A percentile compares a stretch with the other conserved stretches of the same genome.
Evolutionary conservation across 2,113 vertebrate genomes (phyloP).

Genomic region (Chaetura pelagica): DNA sequence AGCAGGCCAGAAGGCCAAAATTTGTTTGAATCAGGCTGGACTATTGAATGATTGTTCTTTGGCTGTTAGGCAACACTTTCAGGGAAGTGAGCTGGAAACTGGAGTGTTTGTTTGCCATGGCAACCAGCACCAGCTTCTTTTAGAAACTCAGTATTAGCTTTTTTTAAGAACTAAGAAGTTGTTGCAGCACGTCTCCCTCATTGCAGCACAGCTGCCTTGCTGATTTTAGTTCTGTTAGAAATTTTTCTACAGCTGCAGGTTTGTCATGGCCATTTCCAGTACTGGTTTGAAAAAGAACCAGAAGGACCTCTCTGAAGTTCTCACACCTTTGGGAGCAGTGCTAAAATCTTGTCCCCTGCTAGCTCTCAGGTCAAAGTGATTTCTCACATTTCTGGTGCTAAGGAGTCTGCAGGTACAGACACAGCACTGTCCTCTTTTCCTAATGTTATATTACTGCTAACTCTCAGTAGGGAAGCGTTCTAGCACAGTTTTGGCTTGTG

Average conservation of each 20-base stretch:
- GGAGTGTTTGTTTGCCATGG: background rate
- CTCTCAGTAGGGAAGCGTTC: background rate
- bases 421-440: rapidly evolving
- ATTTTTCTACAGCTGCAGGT: background rate
- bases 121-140: background rate
- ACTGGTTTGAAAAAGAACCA: background rate
- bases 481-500: background rate
- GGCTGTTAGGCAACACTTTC: background rate
- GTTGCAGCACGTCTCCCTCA: background rate
- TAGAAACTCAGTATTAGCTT: background rate
- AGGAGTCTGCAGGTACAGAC: background rate
- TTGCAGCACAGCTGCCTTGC: background rate
- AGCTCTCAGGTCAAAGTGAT: background rate
- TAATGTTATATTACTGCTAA: background rate
- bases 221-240: background rate
- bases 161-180: background rate
- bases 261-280: background rate
- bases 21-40: background rate
- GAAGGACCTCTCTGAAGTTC: background rate
- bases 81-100: background rate
- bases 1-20: background rate
- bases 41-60: background rate
- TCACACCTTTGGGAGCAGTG: rapidly evolving
- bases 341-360: background rate
- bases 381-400: background rate